Evolutionary conservation across 1,140 invertebrate genomes (phyloP).

Genomic region (Nebria ingens): DNA sequence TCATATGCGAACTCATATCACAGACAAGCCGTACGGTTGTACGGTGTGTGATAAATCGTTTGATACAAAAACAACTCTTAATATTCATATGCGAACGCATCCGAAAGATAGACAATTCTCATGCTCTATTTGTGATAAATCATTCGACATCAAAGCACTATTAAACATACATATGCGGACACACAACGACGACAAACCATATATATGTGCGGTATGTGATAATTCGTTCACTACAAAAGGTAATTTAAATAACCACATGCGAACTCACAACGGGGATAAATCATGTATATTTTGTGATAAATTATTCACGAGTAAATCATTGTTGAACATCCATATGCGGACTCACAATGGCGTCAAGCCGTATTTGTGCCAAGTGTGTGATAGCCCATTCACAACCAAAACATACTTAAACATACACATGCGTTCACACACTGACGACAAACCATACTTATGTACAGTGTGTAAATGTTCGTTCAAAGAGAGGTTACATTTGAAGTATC

Average conservation of each 20-base stretch:
- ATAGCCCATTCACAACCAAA: background rate
- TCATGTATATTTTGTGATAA: background rate
- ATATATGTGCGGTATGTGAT: conserved; percentile 35
- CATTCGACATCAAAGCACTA: conserved; percentile 44
- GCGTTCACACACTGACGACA: background rate
- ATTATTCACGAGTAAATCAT: background rate
- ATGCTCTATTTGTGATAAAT: conserved; percentile 54
- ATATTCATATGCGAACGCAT: conserved; percentile 50
- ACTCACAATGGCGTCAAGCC: background rate
- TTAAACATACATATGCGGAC: conserved; percentile 32
- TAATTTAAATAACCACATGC: conserved; percentile 39
- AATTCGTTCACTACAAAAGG: conserved; percentile 35
- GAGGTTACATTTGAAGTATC: background rate
- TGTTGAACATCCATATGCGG: background rate
- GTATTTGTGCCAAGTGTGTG: background rate
- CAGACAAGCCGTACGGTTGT: conserved; percentile 10
- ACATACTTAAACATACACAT: background rate
- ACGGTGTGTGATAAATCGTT: conserved; percentile 19
- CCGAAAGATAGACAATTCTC: conserved; percentile 49
- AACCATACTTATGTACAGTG: background rate
- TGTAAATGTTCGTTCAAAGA: background rate
- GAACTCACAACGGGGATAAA: conserved; percentile 23
- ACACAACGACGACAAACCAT: conserved; percentile 35
- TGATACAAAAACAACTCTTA: conserved; percentile 39
- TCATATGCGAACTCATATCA: no score